These are phyloP conservation scores for Aurelia sp. DNA, from an alignment of 30 jellyfish, hydroid and myxozoan species.

Conservation along the genomic window DNA sequence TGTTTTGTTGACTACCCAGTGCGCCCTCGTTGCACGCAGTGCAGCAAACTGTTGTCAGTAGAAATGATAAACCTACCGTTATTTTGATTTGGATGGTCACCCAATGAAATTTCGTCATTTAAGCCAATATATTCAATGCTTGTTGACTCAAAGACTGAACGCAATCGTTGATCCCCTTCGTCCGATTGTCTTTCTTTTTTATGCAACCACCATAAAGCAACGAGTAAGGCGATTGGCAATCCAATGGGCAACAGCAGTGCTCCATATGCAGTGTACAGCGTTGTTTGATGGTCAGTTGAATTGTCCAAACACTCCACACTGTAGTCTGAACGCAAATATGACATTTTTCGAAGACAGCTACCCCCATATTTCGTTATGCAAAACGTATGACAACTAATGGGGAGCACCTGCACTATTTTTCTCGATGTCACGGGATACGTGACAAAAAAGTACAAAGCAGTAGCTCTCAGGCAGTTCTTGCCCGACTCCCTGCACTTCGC, in stretches of 20 bases:
- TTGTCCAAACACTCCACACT: constrained; percentile 24
- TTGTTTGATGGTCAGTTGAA: background rate
- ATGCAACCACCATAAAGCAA: background rate
- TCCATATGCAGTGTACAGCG: constrained; percentile 22
- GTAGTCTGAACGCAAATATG: constrained; percentile 48
- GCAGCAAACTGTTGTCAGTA: too few species aligned
- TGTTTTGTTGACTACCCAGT: too few species aligned
- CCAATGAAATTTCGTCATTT: too few species aligned
- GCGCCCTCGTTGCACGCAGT: too few species aligned
- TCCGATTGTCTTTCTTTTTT: background rate
- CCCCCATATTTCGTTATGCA: constrained; percentile 24
- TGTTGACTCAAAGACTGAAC: background rate
- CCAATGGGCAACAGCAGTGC: constrained; percentile 49
- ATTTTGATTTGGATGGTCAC: too few species aligned
- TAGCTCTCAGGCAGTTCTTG: constrained; percentile 11
- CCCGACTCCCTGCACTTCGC: background rate
- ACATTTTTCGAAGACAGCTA: constrained; percentile 11
- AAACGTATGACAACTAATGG: constrained; percentile 26
- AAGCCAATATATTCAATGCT: too few species aligned
- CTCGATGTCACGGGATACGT: constrained; percentile 44
- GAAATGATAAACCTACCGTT: too few species aligned
- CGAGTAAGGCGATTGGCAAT: constrained; percentile 21
- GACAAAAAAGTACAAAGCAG: constrained; percentile 27
- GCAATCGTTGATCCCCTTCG: background rate
- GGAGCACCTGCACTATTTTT: constrained; percentile 36